Base-by-base conservation (phyloP, 2,888 invertebrate species). In the Gerris lacustris region DNA sequence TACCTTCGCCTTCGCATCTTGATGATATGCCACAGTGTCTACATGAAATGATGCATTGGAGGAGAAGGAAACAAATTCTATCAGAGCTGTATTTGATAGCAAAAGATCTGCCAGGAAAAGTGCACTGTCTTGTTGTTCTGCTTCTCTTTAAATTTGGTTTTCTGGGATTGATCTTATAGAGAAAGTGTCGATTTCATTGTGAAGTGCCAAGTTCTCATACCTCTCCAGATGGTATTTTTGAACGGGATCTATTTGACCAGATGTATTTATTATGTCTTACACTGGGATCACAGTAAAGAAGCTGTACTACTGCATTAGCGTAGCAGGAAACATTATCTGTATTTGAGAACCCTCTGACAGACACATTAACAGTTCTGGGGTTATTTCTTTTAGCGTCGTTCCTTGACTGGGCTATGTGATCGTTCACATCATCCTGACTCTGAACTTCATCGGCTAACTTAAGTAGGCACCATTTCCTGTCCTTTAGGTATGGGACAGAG, bases 301-400 rank as follows among this genome's bases (percentile, higher is more conserved):
- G 47, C 31, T 68, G 47, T n/a, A 68, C n/a, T 11, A 5, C 5
- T 6, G 68, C 45, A 68, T 68, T 68, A 15, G 45, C 45, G 17
- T 55, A 68, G 47, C 68, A 68, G 9, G 68, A 68, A 47, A 47
- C 68, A 17, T 55, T 55, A 68, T 68, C 47, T 17, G 44, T 31
- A 68, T 68, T 68, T 17, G 18, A 47, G 4, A 68, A 47, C n/a
- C 68, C 55, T 15, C 18, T 44, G 68, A 68, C 47, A 55, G 6
- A 68, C n/a, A 68, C 47, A 17, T 47, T n/a, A n/a, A 5, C 47
- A 7, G 45, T 31, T 15, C 18, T 45, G 45, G 47, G 45, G 44
- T 47, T 47, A 15, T 47, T 47, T 17, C 55, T 68, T 15, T 9
- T 68, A 45, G 68, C 6, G 1, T 47, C 17, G 45, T 7, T 47